Evolutionary conservation across 2,113 vertebrate species (phyloP).

Genomic region (Vulpes lagopus): DNA sequence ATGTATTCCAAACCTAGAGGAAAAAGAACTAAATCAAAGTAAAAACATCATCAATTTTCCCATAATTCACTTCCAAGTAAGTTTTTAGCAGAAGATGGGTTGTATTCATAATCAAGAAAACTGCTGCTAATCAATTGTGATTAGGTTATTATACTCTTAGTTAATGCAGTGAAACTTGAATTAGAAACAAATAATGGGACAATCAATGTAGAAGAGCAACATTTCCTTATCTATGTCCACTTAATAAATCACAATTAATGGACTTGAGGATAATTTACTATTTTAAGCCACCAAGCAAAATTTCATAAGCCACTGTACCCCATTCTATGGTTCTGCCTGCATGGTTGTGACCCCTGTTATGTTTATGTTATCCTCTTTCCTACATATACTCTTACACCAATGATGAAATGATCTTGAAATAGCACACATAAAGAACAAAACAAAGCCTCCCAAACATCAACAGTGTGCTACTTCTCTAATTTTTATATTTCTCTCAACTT

Average conservation of each 20-base stretch:
- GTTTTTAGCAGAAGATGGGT: neutral
- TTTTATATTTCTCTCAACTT: neutral
- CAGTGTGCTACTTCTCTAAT: neutral
- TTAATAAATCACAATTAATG: neutral
- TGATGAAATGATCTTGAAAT: neutral
- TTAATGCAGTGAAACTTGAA: neutral
- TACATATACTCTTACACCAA: rapidly evolving
- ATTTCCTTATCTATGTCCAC: neutral
- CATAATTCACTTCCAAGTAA: neutral
- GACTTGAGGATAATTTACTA: neutral
- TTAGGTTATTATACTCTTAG: neutral
- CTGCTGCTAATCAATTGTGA: neutral
- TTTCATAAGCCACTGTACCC: neutral
- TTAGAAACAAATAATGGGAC: neutral
- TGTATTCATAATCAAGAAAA: neutral
- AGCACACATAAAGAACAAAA: neutral
- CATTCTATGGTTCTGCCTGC: neutral
- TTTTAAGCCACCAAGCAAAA: neutral
- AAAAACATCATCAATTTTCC: neutral
- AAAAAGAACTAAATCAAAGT: neutral
- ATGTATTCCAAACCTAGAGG: neutral
- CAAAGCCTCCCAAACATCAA: neutral
- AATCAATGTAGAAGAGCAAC: neutral
- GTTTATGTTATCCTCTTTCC: neutral
- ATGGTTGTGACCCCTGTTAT: neutral